Percentiles rank a stretch among this genome's conserved stretches.
These are phyloP conservation scores for Centropus bengalensis DNA, from an alignment of 2,113 vertebrate species.

Conservation along the genomic window DNA sequence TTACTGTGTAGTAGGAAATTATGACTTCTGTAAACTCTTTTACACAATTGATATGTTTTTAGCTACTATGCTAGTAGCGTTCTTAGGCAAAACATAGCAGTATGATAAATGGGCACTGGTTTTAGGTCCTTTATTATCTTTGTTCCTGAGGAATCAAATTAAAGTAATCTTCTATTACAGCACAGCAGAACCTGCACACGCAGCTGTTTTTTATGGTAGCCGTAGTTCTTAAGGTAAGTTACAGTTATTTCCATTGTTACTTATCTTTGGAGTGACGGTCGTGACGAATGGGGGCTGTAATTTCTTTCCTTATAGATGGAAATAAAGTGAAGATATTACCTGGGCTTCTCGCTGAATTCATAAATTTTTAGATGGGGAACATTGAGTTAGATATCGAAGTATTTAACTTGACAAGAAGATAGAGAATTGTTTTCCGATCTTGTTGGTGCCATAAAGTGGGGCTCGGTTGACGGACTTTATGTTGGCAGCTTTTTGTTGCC, in stretches of 20 bases:
- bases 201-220: constrained; percentile 54
- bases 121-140: constrained; percentile 42
- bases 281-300: constrained; percentile 74
- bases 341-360: constrained; percentile 59
- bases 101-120: background rate
- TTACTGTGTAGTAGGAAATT: background rate
- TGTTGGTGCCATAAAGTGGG: constrained; percentile 39
- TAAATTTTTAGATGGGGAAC: constrained; percentile 62
- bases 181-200: background rate
- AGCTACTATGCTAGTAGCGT: background rate
- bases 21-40: background rate
- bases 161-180: constrained; percentile 55
- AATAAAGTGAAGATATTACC: constrained; percentile 54
- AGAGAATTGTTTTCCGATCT: constrained; percentile 67
- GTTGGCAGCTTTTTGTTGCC: constrained; percentile 20
- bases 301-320: constrained; percentile 68
- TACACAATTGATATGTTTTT: background rate
- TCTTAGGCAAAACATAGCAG: background rate
- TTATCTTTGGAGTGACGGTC: constrained; percentile 60
- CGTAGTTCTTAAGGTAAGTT: constrained; percentile 60
- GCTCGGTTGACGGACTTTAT: constrained; percentile 1
- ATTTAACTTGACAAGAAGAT: constrained; percentile 67
- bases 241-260: constrained; percentile 65
- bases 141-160: constrained; percentile 66
- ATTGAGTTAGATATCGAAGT: constrained; percentile 61